These are phyloP conservation scores for Coptotermes formosanus DNA, from an alignment of 1,140 invertebrate species.

Conservation along the genomic window DNA sequence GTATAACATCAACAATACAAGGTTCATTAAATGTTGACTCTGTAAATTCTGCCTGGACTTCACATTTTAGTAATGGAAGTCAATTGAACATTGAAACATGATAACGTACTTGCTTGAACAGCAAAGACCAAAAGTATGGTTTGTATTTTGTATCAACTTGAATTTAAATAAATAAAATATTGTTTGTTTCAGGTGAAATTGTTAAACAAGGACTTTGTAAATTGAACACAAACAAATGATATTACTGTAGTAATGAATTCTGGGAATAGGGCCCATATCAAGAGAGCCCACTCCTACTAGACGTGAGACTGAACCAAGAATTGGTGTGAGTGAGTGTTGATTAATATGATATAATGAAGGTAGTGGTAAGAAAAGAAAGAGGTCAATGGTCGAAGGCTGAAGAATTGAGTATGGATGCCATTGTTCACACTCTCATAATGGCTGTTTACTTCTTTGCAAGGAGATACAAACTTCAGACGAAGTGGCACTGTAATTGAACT, in stretches of 20 bases:
- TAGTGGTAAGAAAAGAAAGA: too few relatives aligned
- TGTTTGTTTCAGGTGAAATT: background rate
- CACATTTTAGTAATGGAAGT: too few relatives aligned
- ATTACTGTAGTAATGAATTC: background rate
- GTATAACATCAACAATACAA: too few relatives aligned
- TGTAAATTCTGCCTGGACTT: too few relatives aligned
- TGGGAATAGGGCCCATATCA: background rate
- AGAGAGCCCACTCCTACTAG: background rate
- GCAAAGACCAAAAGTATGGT: too few relatives aligned
- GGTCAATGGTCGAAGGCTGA: background rate
- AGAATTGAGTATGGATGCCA: background rate
- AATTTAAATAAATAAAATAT: too few relatives aligned
- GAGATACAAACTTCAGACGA: background rate
- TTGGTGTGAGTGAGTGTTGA: background rate
- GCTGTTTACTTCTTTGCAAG: background rate
- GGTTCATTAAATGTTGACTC: too few relatives aligned
- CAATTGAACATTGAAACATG: too few relatives aligned
- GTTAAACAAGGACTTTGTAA: background rate
- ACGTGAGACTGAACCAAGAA: background rate
- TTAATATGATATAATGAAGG: background rate
- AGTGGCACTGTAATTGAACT: background rate
- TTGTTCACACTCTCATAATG: background rate
- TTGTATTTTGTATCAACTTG: too few relatives aligned
- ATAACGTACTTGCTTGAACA: too few relatives aligned
- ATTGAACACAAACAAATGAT: background rate